A percentile compares a stretch with the other conserved stretches of the same genome.
Evolutionary conservation across 1,140 invertebrate genomes (phyloP).

Genomic region (Nasonia longicornis): DNA sequence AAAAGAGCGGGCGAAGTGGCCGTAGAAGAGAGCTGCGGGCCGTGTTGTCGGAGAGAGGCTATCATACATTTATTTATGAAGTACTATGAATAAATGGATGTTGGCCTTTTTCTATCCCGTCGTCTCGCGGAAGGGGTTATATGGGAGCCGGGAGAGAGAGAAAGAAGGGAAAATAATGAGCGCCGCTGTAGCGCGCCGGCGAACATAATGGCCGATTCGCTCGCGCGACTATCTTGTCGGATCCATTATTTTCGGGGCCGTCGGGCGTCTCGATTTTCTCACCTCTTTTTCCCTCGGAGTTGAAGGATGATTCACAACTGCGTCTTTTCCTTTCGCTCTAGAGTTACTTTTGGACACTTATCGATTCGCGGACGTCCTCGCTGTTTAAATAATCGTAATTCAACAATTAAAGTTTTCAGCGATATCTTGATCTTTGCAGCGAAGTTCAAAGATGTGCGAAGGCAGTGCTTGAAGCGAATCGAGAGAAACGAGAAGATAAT

Average conservation of each 20-base stretch:
- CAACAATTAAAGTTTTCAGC: no score
- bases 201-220: constrained; percentile 60
- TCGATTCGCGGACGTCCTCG: not conserved
- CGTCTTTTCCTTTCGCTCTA: not conserved
- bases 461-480: not conserved
- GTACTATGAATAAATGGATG: constrained; percentile 68
- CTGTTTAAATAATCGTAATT: not conserved
- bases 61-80: constrained; percentile 70
- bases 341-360: not conserved
- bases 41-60: constrained; percentile 51
- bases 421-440: no score
- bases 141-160: not conserved
- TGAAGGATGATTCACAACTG: not conserved
- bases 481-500: not conserved
- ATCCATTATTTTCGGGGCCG: constrained; percentile 22
- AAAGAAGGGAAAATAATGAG: constrained; percentile 43
- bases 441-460: not conserved
- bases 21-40: constrained; percentile 45
- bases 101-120: constrained; percentile 55
- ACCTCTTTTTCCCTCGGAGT: not conserved
- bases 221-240: not conserved
- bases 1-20: constrained; percentile 9
- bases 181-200: constrained; percentile 57
- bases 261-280: constrained; percentile 11
- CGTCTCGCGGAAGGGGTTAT: constrained; percentile 29